Evolutionary conservation across 92 coral and sea anemone genomes (phyloP).

Genomic region (Phenganax stokvisi): DNA sequence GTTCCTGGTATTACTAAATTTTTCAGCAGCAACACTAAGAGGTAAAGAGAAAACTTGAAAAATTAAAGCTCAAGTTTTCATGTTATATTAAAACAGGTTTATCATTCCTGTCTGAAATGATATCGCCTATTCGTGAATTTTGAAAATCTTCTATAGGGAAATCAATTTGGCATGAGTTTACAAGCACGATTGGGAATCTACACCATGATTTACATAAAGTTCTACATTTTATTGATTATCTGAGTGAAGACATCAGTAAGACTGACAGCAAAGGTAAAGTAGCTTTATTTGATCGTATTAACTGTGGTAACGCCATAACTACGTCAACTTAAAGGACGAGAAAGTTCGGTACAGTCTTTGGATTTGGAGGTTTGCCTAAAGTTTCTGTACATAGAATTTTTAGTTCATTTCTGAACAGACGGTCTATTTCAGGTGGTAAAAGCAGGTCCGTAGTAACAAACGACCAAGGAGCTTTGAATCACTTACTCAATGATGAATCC

Average conservation of each 20-base stretch:
- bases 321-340: neutral
- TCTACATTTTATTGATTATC: slow-evolving; percentile 14
- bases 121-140: neutral
- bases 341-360: neutral
- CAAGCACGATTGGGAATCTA: slow-evolving; percentile 3
- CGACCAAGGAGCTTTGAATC: neutral
- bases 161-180: neutral
- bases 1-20: too few species aligned
- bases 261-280: neutral
- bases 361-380: neutral
- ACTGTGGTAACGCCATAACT: neutral
- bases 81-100: too few species aligned
- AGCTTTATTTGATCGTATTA: neutral
- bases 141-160: neutral
- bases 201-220: slow-evolving; percentile 18
- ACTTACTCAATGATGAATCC: slow-evolving; percentile 17
- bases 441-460: slow-evolving; percentile 20
- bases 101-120: too few species aligned
- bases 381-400: neutral
- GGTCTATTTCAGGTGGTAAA: slow-evolving; percentile 8
- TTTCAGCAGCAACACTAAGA: too few species aligned
- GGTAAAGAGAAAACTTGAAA: too few species aligned
- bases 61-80: too few species aligned
- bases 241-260: neutral
- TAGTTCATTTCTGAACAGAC: neutral